Base-by-base conservation (phyloP, 1,140 invertebrate genomes). In the Bradynema listronoti region DNA sequence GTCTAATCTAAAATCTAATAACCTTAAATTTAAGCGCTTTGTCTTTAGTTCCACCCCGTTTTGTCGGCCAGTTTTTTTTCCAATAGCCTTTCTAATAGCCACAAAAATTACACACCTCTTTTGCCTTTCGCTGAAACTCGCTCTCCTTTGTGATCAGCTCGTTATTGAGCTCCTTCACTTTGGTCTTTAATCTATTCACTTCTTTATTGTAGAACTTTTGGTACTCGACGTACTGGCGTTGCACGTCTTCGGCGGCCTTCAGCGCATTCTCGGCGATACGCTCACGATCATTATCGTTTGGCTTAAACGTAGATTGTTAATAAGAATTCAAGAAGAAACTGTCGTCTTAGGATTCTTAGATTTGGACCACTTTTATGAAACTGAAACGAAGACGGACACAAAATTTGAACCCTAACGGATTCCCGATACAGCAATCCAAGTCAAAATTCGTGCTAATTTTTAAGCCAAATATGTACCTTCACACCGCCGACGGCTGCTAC, bases 141-240 rank as follows among this genome's bases (percentile, higher is more conserved):
- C 33, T 59, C 36, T 75, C 64, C 61, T 73, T 70, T 3, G 29
- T 33, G 24, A 42, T 53, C 55, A 63, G 59, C 19, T 71, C 73
- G 16, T 45, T 39, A 11, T 54, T 59, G 33, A 68, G 46, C 32
- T 75, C 69, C 24, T 66, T 67, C 22, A 77, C 61, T 22, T 62
- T 64, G 2, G 51, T 45, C 47, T 72, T 77, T 24, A 77, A 56
- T 7, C 76, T 53, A 43, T 61, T 64, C 7, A 77, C 71, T 56
- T 77, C 74, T 45, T 66, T 68, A n/a, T 66, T 58, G 36, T 78
- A 74, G 36, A 77, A 73, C 34, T 68, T 59, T 51, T 77, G 69
- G 47, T 71, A 78, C 25, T 77, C 74, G 1, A 52, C 45, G 50
- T 77, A 78, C 51, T 77, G 75, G 11, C 63, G 56, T 29, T 71